These are phyloP conservation scores for Heteromurus nitidus DNA, from an alignment of 2,888 invertebrate genomes.

Conservation along the genomic window DNA sequence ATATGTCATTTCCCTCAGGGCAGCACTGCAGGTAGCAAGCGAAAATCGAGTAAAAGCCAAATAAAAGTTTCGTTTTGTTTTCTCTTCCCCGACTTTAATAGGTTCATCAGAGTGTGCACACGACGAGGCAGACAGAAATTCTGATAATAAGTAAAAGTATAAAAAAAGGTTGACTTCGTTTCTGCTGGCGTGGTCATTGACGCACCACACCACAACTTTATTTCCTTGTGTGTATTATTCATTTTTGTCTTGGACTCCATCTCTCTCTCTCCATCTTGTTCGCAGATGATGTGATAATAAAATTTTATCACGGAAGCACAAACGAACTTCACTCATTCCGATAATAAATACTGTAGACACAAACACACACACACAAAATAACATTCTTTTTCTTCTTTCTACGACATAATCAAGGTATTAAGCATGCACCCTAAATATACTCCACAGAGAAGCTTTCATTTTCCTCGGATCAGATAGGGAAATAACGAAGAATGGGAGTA, in stretches of 20 bases:
- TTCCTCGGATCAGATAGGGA: background rate
- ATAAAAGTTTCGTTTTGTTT: too few relatives aligned
- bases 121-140: background rate
- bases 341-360: background rate
- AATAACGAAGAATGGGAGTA: background rate
- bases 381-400: background rate
- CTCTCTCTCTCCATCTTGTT: background rate
- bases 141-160: too few relatives aligned
- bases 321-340: background rate
- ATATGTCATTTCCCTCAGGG: constrained; percentile 30
- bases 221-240: background rate
- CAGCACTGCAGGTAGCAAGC: constrained; percentile 17
- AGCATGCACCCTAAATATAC: too few relatives aligned
- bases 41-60: background rate
- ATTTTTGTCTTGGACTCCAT: background rate
- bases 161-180: too few relatives aligned
- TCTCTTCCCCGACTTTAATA: background rate
- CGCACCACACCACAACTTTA: background rate
- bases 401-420: too few relatives aligned
- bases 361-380: background rate
- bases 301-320: constrained; percentile 6
- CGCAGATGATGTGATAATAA: background rate
- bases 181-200: too few relatives aligned
- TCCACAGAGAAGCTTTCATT: too few relatives aligned
- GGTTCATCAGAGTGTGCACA: constrained; percentile 1